A percentile compares a stretch with the other conserved stretches of the same genome.
Conservation (phyloP, 2,797 vertebrate genomes). For the Molossus molossus region DNA sequence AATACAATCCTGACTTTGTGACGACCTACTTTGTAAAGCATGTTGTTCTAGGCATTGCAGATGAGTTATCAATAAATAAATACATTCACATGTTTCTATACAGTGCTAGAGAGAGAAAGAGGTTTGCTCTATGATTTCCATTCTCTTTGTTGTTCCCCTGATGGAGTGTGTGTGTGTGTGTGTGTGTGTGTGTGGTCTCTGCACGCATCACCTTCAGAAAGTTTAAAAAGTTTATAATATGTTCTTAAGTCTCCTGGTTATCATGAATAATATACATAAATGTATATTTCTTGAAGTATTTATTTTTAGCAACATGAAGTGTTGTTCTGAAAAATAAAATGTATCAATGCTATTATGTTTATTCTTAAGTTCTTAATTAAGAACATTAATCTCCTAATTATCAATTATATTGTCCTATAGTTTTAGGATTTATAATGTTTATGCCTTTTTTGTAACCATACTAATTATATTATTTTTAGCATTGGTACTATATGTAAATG, state of each 20-base stretch:
- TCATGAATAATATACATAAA: not conserved
- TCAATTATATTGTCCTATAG: not conserved
- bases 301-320: not conserved
- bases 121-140: not conserved
- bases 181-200: no score
- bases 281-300: not conserved
- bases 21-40: not conserved
- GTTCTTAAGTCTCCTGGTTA: not conserved
- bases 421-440: not conserved
- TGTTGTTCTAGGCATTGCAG: not conserved
- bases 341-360: not conserved
- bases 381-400: not conserved
- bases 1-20: not conserved
- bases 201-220: not conserved
- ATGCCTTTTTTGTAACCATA: not conserved
- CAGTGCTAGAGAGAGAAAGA: not conserved
- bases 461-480: not conserved
- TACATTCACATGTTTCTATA: not conserved
- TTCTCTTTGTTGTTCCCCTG: not conserved
- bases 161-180: rapidly evolving
- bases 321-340: conserved; percentile 31
- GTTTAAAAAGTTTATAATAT: not conserved
- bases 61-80: not conserved
- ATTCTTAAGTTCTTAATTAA: conserved; percentile 38
- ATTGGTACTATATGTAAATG: not conserved